Base-by-base conservation (phyloP, 2,888 invertebrate genomes). In the Lasius fuliginosus region DNA sequence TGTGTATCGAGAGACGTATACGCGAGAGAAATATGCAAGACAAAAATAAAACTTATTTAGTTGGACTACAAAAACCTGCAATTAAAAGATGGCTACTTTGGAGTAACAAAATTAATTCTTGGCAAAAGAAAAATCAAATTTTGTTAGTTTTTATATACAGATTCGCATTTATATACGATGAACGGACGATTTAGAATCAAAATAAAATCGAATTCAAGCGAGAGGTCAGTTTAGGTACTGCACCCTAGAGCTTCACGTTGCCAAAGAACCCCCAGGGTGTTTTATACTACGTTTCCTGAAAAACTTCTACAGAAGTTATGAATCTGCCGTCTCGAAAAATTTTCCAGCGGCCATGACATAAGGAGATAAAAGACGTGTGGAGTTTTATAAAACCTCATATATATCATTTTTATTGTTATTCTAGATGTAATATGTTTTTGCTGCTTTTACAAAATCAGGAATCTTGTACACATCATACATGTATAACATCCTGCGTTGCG, bases 361-460 rank as follows among this genome's bases (percentile, higher is more conserved):
- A 67, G 77, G 56, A 77, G 77, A 77, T 67, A 58, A 67, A 77
- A 77, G 77, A 62, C 56, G 67, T 67, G 40, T 67, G 67, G 76
- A 67, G 40, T 90, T 85, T 90, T 90, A 90, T 87, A 87, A 90
- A 90, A 90, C 89, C 76, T 90, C 89, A 90, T 90, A 89, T 90
- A 90, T 88, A 91, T 91, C 90, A 90, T 85, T 86, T 90, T 90
- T 91, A 91, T 91, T 90, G 85, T 89, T 90, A 86, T 88, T 89
- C 87, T 90, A 89, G 30, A 69, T 90, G 85, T 91, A 91, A 91
- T 91, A 91, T 87, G 86, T 90, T 89, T 89, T 86, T 88, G 87
- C 85, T 87, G 90, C 86, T 92, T 90, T 92, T 93, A 92, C 92
- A 92, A 92, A 92, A 92, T 92, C 92, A 92, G 92, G 92, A 92